These are phyloP conservation scores for Platypus cylindrus DNA, from an alignment of 2,888 invertebrate species.

Conservation along the genomic window DNA sequence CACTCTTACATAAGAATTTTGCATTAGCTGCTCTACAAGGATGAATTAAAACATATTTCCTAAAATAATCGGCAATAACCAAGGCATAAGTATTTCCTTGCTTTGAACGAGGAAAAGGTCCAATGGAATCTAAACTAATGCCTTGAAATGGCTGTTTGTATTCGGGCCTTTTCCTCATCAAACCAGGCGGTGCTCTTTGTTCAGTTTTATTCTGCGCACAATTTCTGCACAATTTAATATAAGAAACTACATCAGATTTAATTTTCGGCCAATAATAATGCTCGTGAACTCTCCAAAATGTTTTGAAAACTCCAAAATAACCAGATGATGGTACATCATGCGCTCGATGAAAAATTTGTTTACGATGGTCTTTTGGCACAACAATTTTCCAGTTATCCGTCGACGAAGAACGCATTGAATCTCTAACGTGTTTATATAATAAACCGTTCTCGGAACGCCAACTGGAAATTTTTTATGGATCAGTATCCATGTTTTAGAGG, in stretches of 20 bases:
- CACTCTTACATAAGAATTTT: conserved; percentile 4
- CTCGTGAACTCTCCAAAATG: conserved; percentile 12
- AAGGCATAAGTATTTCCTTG: conserved; percentile 11
- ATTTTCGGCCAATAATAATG: conserved; percentile 18
- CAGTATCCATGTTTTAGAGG: not conserved
- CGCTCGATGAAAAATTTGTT: conserved; percentile 9
- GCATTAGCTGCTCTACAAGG: conserved; percentile 9
- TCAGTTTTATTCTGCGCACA: conserved; percentile 17
- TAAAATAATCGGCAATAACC: conserved; percentile 12
- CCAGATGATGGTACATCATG: conserved; percentile 15
- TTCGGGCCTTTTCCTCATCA: conserved; percentile 16
- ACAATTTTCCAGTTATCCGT: conserved; percentile 19
- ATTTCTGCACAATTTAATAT: conserved; percentile 12
- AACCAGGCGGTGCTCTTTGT: conserved; percentile 11
- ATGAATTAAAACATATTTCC: conserved; percentile 9
- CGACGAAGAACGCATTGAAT: conserved; percentile 7
- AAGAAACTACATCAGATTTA: conserved; percentile 12
- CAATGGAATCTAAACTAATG: conserved; percentile 15
- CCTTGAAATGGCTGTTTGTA: conserved; percentile 14
- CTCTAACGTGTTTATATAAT: not conserved
- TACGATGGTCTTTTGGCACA: conserved; percentile 15
- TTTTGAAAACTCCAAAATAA: conserved; percentile 19
- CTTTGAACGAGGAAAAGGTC: conserved; percentile 16
- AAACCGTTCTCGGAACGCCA: too few relatives aligned
- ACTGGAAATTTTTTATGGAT: not conserved